Evolutionary conservation across 2,797 vertebrate species (phyloP).

Genomic region (Fistularia commersonii): DNA sequence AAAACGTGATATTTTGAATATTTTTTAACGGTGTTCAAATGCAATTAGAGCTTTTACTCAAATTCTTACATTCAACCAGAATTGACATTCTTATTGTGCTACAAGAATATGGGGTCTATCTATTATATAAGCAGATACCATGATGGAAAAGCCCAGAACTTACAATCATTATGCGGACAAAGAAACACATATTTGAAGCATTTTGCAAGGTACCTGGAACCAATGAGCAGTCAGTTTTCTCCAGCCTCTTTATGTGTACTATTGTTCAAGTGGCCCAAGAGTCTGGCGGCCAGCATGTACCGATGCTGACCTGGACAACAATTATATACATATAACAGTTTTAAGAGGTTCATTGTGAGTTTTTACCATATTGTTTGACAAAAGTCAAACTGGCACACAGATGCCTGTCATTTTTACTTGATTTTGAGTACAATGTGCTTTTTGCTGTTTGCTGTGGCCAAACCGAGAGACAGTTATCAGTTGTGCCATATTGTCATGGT

Average conservation of each 20-base stretch:
- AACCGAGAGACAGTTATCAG: conserved; percentile 3
- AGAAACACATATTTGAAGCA: too few relatives aligned
- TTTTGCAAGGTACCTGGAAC: conserved; percentile 4
- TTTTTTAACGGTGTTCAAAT: too few relatives aligned
- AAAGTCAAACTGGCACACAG: not conserved
- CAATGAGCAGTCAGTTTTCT: conserved; percentile 28
- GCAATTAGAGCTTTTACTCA: too few relatives aligned
- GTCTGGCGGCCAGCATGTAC: conserved; percentile 22
- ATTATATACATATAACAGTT: not conserved
- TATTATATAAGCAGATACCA: too few relatives aligned
- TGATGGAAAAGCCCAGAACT: too few relatives aligned
- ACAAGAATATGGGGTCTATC: too few relatives aligned
- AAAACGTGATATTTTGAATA: too few relatives aligned
- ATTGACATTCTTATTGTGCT: too few relatives aligned
- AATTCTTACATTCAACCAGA: too few relatives aligned
- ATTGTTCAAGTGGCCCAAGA: conserved; percentile 28
- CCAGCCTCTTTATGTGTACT: conserved; percentile 23
- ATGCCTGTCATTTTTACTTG: not conserved
- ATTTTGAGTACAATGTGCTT: not conserved
- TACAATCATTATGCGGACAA: too few relatives aligned
- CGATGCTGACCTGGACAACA: not conserved
- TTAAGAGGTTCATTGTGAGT: too few relatives aligned
- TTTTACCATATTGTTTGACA: not conserved
- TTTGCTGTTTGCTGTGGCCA: not conserved
- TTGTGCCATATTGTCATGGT: conserved; percentile 29